Conservation (phyloP, 2,113 vertebrate species). For the Serinus canaria region DNA sequence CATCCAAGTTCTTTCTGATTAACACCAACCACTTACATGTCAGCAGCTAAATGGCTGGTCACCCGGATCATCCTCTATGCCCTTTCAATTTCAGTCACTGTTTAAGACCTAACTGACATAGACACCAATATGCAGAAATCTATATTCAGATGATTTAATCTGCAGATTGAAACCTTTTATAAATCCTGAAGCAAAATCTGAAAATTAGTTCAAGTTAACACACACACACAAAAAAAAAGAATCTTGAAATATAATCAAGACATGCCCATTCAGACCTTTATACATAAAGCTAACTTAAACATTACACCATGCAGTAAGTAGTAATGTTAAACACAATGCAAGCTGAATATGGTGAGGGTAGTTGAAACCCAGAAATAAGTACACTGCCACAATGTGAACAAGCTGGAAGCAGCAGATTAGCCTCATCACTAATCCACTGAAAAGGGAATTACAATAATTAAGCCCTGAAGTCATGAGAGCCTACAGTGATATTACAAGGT, state of each 20-base stretch:
- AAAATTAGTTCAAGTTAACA: background rate
- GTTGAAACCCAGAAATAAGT: background rate
- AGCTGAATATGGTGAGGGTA: background rate
- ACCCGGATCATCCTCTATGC: background rate
- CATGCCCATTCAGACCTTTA: background rate
- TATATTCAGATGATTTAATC: background rate
- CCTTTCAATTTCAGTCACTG: background rate
- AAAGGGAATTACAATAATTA: slow-evolving; percentile 54
- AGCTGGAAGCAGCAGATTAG: slow-evolving; percentile 50
- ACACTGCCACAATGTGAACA: background rate
- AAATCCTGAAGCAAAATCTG: background rate
- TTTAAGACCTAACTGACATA: background rate
- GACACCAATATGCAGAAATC: background rate
- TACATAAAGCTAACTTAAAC: background rate
- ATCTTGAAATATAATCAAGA: background rate
- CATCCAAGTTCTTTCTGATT: background rate
- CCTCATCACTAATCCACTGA: slow-evolving; percentile 34
- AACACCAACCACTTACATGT: background rate
- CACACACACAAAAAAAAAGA: background rate
- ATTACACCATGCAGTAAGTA: background rate
- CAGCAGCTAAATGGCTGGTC: background rate
- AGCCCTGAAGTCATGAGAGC: slow-evolving; percentile 5
- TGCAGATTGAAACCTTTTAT: background rate
- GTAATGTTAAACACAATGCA: background rate
- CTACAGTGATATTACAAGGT: slow-evolving; percentile 28